Conservation (phyloP, 2,113 vertebrate genomes). For the Callorhinus ursinus region DNA sequence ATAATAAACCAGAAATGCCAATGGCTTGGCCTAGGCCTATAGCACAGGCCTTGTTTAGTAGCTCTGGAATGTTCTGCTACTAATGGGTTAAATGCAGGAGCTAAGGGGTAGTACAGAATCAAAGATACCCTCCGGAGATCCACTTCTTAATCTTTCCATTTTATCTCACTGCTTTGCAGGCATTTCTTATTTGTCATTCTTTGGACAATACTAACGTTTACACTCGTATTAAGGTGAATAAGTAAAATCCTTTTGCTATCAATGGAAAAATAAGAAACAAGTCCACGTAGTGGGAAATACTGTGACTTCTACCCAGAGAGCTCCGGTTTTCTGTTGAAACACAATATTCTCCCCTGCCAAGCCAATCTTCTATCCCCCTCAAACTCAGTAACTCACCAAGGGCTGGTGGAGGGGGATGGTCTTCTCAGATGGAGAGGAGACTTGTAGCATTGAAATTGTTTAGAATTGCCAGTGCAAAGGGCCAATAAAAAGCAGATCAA, state of each 20-base stretch:
- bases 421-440: neutral
- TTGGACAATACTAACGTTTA: neutral
- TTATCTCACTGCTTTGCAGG: no score
- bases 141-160: neutral
- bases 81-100: neutral
- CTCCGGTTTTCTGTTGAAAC: neutral
- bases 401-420: fast-evolving
- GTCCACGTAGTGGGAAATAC: neutral
- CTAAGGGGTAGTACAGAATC: neutral
- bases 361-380: neutral
- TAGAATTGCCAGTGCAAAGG: neutral
- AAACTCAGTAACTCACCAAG: neutral
- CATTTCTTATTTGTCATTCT: neutral
- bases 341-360: neutral
- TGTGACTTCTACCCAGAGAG: neutral
- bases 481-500: neutral
- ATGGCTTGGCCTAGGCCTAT: neutral
- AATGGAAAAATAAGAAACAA: neutral
- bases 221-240: neutral
- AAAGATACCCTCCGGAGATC: neutral
- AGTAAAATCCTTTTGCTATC: neutral
- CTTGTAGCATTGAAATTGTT: neutral
- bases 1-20: neutral
- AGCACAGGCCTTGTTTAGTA: neutral
- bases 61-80: neutral